Conservation (phyloP, 2,797 vertebrate species). For the Esox lucius region DNA sequence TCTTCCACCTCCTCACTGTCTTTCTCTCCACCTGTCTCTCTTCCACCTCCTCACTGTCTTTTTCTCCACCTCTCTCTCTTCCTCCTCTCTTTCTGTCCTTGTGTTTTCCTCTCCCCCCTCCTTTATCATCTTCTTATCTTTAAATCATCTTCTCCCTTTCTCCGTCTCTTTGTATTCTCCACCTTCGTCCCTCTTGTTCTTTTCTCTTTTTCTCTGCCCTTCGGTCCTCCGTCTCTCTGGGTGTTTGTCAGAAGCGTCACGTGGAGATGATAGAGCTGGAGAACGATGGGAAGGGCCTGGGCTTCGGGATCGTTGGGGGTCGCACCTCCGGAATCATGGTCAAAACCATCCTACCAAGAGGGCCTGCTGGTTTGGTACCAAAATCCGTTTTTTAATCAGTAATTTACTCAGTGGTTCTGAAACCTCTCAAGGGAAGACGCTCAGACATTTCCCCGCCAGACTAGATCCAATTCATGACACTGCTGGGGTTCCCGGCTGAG, state of each 20-base stretch:
- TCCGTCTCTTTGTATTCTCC: not conserved
- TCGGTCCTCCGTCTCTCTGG: not conserved
- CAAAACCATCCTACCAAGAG: slow-evolving; percentile 91
- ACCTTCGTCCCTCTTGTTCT: not conserved
- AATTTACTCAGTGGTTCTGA: not conserved
- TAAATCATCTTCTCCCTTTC: not conserved
- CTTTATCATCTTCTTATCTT: slow-evolving; percentile 21
- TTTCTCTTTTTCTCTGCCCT: not conserved
- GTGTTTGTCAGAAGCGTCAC: slow-evolving; percentile 74
- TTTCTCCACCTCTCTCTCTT: not conserved
- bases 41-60: not conserved
- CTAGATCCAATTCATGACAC: no score
- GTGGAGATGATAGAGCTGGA: slow-evolving; percentile 88
- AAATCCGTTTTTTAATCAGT: not conserved
- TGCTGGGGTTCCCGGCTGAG: no score
- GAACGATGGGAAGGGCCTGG: slow-evolving; percentile 92
- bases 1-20: not conserved
- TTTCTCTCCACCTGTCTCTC: not conserved
- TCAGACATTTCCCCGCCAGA: no score
- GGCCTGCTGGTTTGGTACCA: slow-evolving; percentile 88
- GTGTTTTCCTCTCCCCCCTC: not conserved
- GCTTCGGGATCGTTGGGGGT: slow-evolving; percentile 95
- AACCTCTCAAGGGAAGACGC: not conserved
- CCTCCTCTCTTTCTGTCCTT: not conserved
- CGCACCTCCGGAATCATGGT: slow-evolving; percentile 89